Conservation (phyloP, 2,113 vertebrate species). For the Laticauda colubrina region DNA sequence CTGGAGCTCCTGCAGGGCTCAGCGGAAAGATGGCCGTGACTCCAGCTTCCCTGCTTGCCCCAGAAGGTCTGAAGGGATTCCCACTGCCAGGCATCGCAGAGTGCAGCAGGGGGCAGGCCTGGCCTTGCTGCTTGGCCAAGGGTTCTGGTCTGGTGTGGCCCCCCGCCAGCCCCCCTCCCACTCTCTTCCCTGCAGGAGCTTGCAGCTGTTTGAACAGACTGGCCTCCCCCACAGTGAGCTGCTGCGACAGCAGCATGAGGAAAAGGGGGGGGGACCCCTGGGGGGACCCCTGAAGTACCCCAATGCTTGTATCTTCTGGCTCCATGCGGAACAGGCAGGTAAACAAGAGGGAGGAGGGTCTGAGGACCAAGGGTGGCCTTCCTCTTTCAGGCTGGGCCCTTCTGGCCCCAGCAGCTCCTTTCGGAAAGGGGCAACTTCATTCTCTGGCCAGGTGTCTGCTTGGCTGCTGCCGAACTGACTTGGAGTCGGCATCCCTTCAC, state of each 20-base stretch:
- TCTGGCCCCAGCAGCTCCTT: not conserved
- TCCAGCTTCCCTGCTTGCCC: not conserved
- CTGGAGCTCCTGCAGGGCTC: not conserved
- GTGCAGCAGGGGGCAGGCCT: not conserved
- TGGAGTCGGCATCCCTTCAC: accelerated
- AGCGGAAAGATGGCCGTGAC: not conserved
- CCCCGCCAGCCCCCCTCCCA: not conserved
- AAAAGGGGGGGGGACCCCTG: slow-evolving; percentile 83
- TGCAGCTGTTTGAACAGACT: slow-evolving; percentile 87
- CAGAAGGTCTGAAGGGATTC: not conserved
- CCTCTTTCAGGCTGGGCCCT: not conserved
- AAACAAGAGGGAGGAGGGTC: slow-evolving; percentile 25
- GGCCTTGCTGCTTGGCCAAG: not conserved
- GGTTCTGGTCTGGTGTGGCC: not conserved
- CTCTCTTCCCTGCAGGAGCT: slow-evolving; percentile 76
- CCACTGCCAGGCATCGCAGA: not conserved
- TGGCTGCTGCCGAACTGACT: not conserved
- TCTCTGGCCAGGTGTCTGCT: not conserved
- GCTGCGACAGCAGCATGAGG: slow-evolving; percentile 81
- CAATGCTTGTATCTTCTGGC: slow-evolving; percentile 91
- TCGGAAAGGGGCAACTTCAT: not conserved
- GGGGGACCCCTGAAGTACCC: slow-evolving; percentile 88
- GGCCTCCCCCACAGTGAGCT: slow-evolving; percentile 86
- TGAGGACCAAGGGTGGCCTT: not conserved
- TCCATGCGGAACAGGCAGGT: slow-evolving; percentile 86